A percentile compares a stretch with the other conserved stretches of the same genome.
Evolutionary conservation across 1,140 invertebrate species (phyloP).

Genomic region (Drosophila bocqueti): DNA sequence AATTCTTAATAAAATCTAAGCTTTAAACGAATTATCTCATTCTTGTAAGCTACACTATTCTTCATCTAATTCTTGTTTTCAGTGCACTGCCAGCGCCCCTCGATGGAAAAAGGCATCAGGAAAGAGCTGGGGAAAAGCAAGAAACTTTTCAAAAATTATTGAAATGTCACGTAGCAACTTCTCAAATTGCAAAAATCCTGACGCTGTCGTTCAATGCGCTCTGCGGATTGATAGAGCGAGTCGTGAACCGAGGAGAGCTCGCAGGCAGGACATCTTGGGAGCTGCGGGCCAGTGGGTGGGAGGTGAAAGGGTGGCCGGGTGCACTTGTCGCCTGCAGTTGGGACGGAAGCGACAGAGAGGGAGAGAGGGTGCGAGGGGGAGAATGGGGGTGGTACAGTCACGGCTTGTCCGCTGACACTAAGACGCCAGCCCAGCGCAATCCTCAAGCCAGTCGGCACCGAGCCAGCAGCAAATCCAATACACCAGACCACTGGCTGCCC

Average conservation of each 20-base stretch:
- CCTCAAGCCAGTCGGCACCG: conserved; percentile 43
- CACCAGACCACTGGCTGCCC: conserved; percentile 40
- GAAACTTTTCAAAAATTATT: conserved; percentile 85
- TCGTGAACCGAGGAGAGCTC: conserved; percentile 38
- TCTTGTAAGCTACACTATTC: not conserved
- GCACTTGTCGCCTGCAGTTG: conserved; percentile 73
- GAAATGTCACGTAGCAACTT: conserved; percentile 85
- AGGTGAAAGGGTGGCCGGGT: conserved; percentile 27
- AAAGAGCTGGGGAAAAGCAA: conserved; percentile 38
- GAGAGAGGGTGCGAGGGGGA: conserved; percentile 7
- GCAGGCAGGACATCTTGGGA: conserved; percentile 39
- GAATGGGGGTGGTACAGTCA: conserved; percentile 41
- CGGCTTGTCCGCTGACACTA: conserved; percentile 77
- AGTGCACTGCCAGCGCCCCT: conserved; percentile 20
- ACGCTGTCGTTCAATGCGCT: conserved; percentile 85
- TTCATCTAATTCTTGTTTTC: not conserved
- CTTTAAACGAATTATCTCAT: not conserved
- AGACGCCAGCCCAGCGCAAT: conserved; percentile 65
- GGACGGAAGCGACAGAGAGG: conserved; percentile 27
- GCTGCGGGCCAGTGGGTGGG: conserved; percentile 3
- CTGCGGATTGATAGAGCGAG: conserved; percentile 83
- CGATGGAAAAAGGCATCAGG: conserved; percentile 14
- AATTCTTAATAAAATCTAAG: too few relatives aligned
- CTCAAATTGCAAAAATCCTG: conserved; percentile 85
- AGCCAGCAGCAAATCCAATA: conserved; percentile 78